A percentile compares a stretch with the other conserved stretches of the same genome.
phyloP scores from a whole-genome alignment of 2,113 vertebrate genomes.

The Hydropotes inermis region DNA sequence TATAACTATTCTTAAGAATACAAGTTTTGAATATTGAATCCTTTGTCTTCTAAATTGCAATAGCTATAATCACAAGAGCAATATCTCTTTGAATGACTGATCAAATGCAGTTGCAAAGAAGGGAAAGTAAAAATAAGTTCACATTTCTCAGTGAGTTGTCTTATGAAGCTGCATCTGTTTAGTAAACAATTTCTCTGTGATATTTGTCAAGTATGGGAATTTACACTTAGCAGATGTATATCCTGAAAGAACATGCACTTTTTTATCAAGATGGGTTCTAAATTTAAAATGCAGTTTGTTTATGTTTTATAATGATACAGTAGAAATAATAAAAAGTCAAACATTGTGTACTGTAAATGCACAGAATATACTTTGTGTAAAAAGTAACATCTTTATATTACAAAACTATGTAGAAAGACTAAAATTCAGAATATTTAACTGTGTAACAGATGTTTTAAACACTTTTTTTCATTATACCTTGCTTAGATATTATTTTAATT shows the following conservation, averaged over 20 bases:
- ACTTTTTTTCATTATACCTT: conserved; percentile 61
- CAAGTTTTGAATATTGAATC: conserved; percentile 86
- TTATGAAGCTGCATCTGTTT: conserved; percentile 54
- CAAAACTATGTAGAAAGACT: conserved; percentile 54
- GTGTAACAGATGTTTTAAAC: conserved; percentile 59
- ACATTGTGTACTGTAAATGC: conserved; percentile 70
- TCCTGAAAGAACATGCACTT: conserved; percentile 50
- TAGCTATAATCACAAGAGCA: conserved; percentile 86
- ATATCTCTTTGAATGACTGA: conserved; percentile 87
- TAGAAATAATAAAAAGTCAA: conserved; percentile 65
- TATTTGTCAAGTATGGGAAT: conserved; percentile 19
- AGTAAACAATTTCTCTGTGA: conserved; percentile 29
- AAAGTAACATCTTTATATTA: conserved; percentile 67
- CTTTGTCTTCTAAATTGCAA: conserved; percentile 86
- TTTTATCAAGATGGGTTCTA: conserved; percentile 74
- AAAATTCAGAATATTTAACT: conserved; percentile 63
- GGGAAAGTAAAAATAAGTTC: background rate
- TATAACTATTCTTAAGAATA: conserved; percentile 91
- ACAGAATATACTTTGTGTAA: conserved; percentile 68
- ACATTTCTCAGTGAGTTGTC: conserved; percentile 60
- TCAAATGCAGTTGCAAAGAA: conserved; percentile 67
- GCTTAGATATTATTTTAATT: conserved; percentile 80
- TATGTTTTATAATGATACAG: conserved; percentile 65
- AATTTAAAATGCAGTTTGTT: conserved; percentile 71
- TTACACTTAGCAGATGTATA: conserved; percentile 56